phyloP scores from a whole-genome alignment of 2,113 vertebrate genomes.

The Megaleporinus macrocephalus region DNA sequence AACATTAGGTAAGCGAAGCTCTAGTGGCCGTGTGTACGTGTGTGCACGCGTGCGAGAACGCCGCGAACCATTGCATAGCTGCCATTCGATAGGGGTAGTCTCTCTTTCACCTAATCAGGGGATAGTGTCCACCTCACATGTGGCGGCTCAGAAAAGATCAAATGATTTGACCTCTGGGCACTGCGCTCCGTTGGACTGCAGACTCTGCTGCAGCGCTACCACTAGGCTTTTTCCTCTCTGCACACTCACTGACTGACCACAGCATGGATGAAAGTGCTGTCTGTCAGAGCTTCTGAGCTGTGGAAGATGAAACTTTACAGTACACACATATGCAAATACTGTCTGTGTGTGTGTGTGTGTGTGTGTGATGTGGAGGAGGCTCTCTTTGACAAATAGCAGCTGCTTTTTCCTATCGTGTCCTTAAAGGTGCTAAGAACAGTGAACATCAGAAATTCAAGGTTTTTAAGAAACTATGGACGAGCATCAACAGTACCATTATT shows the following conservation, averaged over 20 bases:
- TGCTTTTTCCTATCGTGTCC: no score
- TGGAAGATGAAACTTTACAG: background rate
- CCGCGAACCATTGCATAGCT: conserved; percentile 32
- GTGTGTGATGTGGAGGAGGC: background rate
- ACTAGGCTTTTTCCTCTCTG: background rate
- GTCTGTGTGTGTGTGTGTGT: background rate
- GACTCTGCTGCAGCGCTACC: background rate
- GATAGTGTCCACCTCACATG: conserved; percentile 22
- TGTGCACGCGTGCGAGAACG: conserved; percentile 7
- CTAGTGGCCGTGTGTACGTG: background rate
- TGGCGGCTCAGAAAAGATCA: conserved; percentile 47
- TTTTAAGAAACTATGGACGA: background rate
- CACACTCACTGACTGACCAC: background rate
- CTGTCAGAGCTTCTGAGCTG: background rate
- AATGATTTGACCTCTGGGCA: conserved; percentile 50
- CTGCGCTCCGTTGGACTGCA: background rate
- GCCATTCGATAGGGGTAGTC: conserved; percentile 45
- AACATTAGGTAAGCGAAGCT: conserved; percentile 36
- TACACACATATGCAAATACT: background rate
- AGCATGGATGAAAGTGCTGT: background rate
- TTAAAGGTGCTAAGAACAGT: no score
- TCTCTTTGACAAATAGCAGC: background rate
- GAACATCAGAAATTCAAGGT: no score
- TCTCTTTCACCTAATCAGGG: conserved; percentile 42
- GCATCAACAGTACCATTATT: background rate